Percentiles rank a stretch among this genome's conserved stretches.
phyloP scores from a whole-genome alignment of 92 coral and sea anemone species.

The Umimayanthus chanpuru region DNA sequence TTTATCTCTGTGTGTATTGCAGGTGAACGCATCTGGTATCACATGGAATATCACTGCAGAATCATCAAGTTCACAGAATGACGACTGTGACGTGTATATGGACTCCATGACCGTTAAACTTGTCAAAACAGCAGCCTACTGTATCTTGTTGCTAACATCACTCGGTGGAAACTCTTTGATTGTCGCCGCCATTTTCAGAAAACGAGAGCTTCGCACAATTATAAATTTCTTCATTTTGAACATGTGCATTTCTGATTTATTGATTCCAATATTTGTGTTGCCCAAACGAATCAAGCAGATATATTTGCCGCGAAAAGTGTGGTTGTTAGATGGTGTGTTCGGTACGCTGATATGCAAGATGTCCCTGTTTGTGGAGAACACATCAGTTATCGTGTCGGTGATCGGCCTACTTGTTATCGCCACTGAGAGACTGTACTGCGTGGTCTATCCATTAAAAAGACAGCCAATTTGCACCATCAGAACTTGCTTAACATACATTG shows the following conservation, averaged over 20 bases:
- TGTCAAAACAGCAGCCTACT: conserved; percentile 6
- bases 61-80: background rate
- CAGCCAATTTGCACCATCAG: conserved; percentile 24
- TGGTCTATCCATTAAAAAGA: conserved; percentile 17
- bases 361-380: conserved; percentile 22
- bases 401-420: conserved; percentile 13
- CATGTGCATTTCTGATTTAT: conserved; percentile 33
- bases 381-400: conserved; percentile 28
- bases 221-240: conserved; percentile 26
- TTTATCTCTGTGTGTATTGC: background rate
- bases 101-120: conserved; percentile 3
- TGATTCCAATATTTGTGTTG: conserved; percentile 34
- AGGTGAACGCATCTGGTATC: background rate
- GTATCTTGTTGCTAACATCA: background rate
- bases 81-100: conserved; percentile 3
- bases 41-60: background rate
- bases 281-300: conserved; percentile 33
- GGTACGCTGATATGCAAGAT: background rate
- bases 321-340: conserved; percentile 16
- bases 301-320: conserved; percentile 11
- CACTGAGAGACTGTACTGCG: conserved; percentile 24
- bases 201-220: background rate
- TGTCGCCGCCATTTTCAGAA: conserved; percentile 4
- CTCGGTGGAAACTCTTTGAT: conserved; percentile 16
- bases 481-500: conserved; percentile 14